Evolutionary conservation across 2,888 invertebrate species (phyloP).

Genomic region (Shargacucullia verbasci): DNA sequence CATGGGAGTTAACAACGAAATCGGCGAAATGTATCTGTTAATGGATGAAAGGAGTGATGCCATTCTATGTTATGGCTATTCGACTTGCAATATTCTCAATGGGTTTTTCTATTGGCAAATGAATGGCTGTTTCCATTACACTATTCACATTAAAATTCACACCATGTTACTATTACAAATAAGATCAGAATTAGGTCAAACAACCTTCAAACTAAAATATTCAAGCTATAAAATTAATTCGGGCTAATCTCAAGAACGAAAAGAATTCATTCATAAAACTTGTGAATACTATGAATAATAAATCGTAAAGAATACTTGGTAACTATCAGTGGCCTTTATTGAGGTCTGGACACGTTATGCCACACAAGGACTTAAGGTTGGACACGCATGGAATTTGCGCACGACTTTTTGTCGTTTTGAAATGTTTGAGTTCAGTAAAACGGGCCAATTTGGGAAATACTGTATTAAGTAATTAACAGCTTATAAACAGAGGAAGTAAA

Average conservation of each 20-base stretch:
- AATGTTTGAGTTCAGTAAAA: background rate
- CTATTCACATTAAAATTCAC: background rate
- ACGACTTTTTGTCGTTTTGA: background rate
- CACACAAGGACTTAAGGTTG: conserved; percentile 66
- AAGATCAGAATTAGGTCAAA: conserved; percentile 10
- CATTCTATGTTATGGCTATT: too few species aligned
- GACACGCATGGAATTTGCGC: conserved; percentile 2
- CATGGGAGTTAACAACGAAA: too few species aligned
- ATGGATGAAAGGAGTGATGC: too few species aligned
- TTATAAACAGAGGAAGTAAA: too few species aligned
- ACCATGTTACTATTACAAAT: conserved; percentile 5
- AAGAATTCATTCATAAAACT: conserved; percentile 21
- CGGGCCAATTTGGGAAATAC: too few species aligned
- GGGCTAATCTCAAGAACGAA: conserved; percentile 3
- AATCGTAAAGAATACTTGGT: conserved; percentile 24
- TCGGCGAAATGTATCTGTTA: too few species aligned
- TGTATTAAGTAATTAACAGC: too few species aligned
- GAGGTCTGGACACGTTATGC: conserved; percentile 40
- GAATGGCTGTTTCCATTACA: background rate
- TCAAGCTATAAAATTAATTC: conserved; percentile 26
- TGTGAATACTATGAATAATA: conserved; percentile 6
- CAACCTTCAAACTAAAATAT: conserved; percentile 25
- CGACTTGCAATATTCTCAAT: too few species aligned
- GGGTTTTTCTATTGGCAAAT: too few species aligned
- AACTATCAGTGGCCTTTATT: conserved; percentile 27